phyloP scores from a whole-genome alignment of 92 coral and sea anemone genomes.

The Plumapathes pennacea region DNA sequence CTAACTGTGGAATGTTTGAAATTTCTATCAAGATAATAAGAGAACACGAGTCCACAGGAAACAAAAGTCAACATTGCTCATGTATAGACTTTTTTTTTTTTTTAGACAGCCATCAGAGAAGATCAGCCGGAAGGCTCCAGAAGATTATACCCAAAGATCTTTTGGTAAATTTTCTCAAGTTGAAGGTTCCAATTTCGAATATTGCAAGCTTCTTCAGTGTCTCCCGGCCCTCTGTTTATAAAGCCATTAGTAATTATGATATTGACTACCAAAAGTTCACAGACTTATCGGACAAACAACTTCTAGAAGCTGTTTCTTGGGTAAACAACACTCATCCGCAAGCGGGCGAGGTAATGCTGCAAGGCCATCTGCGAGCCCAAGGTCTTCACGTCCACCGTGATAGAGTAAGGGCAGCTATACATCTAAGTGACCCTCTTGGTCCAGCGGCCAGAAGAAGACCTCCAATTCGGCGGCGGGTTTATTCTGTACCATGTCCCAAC shows the following conservation, averaged over 20 bases:
- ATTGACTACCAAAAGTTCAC: slow-evolving; percentile 2
- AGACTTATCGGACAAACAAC: slow-evolving; percentile 10
- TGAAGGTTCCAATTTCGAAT: slow-evolving; percentile 23
- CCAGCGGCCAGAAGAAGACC: slow-evolving; percentile 1
- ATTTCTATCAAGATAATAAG: too few species aligned
- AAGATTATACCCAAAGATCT: slow-evolving; percentile 20
- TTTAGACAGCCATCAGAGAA: neutral
- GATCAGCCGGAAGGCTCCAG: slow-evolving; percentile 38
- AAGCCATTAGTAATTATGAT: slow-evolving; percentile 14
- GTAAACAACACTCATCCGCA: slow-evolving; percentile 11
- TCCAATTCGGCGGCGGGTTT: slow-evolving; percentile 13
- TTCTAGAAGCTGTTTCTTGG: slow-evolving; percentile 8
- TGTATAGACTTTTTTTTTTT: too few species aligned
- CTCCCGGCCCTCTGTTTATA: slow-evolving; percentile 27
- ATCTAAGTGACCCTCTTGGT: slow-evolving; percentile 10
- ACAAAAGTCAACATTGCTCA: too few species aligned
- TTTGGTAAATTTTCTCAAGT: slow-evolving; percentile 13
- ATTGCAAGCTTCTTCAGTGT: slow-evolving; percentile 19
- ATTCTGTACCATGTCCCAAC: slow-evolving; percentile 15
- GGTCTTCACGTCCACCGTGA: slow-evolving; percentile 22
- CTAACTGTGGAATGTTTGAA: too few species aligned
- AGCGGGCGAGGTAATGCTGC: slow-evolving; percentile 28
- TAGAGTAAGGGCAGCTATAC: slow-evolving; percentile 11
- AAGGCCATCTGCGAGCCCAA: slow-evolving; percentile 24
- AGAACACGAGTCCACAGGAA: too few species aligned